phyloP scores from a whole-genome alignment of 2,888 invertebrate genomes.

The Lysandra coridon region DNA sequence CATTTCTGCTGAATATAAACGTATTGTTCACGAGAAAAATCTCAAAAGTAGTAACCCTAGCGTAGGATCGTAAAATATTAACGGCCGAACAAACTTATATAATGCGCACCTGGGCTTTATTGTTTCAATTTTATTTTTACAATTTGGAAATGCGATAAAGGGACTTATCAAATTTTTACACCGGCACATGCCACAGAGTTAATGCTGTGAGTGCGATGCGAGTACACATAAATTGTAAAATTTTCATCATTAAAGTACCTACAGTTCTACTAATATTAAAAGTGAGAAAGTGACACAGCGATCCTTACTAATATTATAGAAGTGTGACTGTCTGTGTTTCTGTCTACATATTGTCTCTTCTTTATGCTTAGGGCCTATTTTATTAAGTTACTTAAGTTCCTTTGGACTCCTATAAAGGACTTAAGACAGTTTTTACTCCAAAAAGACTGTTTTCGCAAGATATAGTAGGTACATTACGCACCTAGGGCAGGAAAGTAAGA shows the following conservation, averaged over 20 bases:
- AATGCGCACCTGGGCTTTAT: conserved; percentile 27
- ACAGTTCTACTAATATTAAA: too few species aligned
- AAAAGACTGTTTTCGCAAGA: too few species aligned
- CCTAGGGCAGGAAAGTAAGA: too few species aligned
- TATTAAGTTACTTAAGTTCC: too few species aligned
- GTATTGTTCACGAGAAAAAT: neutral
- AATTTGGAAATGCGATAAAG: conserved; percentile 7
- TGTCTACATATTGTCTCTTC: too few species aligned
- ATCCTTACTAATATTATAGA: too few species aligned
- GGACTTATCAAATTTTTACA: conserved; percentile 3
- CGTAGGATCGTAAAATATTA: conserved; percentile 8
- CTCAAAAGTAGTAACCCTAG: neutral
- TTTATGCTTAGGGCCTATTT: too few species aligned
- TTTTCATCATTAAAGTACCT: too few species aligned
- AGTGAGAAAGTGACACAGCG: neutral
- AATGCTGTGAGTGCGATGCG: neutral
- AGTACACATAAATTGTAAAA: neutral
- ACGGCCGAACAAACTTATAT: conserved; percentile 19
- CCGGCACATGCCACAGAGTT: neutral
- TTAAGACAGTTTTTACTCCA: too few species aligned
- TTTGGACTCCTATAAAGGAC: too few species aligned
- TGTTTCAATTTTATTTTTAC: conserved; percentile 13
- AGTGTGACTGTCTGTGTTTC: too few species aligned
- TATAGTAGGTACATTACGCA: too few species aligned
- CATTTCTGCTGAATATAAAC: neutral